phyloP scores from a whole-genome alignment of 2,888 invertebrate genomes.

The Nymphalis urticae region DNA sequence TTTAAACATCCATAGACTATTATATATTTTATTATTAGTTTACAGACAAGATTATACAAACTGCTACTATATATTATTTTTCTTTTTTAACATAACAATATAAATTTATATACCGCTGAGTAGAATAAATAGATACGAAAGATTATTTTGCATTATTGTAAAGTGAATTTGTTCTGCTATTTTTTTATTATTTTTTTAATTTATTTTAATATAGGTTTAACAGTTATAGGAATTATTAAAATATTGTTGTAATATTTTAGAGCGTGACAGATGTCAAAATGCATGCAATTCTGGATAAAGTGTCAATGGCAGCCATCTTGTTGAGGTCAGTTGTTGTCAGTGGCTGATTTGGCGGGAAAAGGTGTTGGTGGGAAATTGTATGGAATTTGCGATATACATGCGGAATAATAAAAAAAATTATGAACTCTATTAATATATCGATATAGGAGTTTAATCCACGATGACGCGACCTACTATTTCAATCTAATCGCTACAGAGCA shows the following conservation, averaged over 20 bases:
- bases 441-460: no score
- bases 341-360: constrained; percentile 50
- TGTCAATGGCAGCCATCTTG: constrained; percentile 71
- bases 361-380: background rate
- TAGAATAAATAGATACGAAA: constrained; percentile 15
- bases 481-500: no score
- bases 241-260: constrained; percentile 63
- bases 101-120: constrained; percentile 18
- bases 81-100: constrained; percentile 9
- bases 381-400: constrained; percentile 5
- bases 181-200: constrained; percentile 15
- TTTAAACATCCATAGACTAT: constrained; percentile 14
- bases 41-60: constrained; percentile 3
- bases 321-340: constrained; percentile 70
- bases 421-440: no score
- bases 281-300: constrained; percentile 73
- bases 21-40: constrained; percentile 8
- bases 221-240: constrained; percentile 32
- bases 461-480: no score
- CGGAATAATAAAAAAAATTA: no score
- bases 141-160: constrained; percentile 23
- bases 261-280: constrained; percentile 77
- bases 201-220: constrained; percentile 29
- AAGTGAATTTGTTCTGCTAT: constrained; percentile 20
- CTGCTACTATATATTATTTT: constrained; percentile 21